Evolutionary conservation across 2,797 vertebrate species (phyloP), one percentile per base, ranked within the genome.

Genomic region (Anguilla megastoma): DNA sequence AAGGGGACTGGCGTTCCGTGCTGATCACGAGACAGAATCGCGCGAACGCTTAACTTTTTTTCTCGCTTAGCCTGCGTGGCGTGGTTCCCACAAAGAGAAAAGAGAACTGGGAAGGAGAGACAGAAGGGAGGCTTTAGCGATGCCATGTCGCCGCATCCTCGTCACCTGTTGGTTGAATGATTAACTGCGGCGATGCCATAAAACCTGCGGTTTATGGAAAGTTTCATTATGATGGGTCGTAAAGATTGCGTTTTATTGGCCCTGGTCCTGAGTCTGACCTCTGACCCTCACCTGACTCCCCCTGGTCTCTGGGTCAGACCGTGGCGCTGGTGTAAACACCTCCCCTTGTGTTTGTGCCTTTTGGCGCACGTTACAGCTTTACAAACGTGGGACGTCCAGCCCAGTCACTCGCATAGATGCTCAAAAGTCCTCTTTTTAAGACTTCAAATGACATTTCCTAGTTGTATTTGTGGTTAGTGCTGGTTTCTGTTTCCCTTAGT

Each of bases 131-230:
- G 58, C 48, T 86, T 86, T 45, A n/a, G 50, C 69, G 56, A 84
- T 66, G 79, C 63, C 27, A 41, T 85, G 60, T 52, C 54, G 21
- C 80, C 85, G 89, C 33, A 48, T 89, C 88, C 66, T 86, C 84
- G 90, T 91, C 90, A 90, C 90, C 90, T 91, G 88, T 86, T 54
- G 52, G 52, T 79, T 87, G 80, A 92, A 90, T 92, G 85, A 91
- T 92, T 92, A 89, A 90, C 91, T 66, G 52, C 82, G 87, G 88
- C 83, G 79, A 89, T 86, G 91, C 71, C 83, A 56, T 92, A 92
- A 36, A 92, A 91, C 84, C 69, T 58, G 76, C 41, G 87, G 88
- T 89, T 91, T 88, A 90, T 89, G 89, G 89, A 89, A 90, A 90
- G 87, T 90, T 87, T 89, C 86, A 90, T 90, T 88, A 88, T 91